Conservation (phyloP, 2,888 invertebrate species). For the Andrena minutula region DNA sequence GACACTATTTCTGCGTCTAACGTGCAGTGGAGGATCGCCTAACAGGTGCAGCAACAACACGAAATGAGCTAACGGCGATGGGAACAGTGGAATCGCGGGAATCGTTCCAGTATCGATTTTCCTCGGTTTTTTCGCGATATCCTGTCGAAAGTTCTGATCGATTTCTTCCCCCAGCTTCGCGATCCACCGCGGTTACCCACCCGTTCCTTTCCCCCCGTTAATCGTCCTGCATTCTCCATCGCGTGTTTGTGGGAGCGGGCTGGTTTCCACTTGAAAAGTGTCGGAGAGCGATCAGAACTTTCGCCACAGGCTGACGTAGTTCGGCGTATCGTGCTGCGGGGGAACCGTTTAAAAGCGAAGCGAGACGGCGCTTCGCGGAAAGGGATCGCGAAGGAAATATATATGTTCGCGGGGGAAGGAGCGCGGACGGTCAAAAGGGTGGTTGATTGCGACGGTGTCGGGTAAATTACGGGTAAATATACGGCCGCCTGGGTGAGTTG, state of each 20-base stretch:
- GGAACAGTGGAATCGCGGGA: no score
- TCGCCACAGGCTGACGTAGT: no score
- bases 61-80: background rate
- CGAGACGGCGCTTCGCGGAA: background rate
- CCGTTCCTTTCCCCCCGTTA: no score
- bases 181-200: no score
- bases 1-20: slow-evolving; percentile 45
- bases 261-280: slow-evolving; percentile 7
- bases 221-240: no score
- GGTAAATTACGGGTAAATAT: slow-evolving; percentile 18
- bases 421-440: slow-evolving; percentile 13
- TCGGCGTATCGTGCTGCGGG: no score
- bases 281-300: background rate
- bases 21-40: slow-evolving; percentile 1
- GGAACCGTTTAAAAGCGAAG: no score
- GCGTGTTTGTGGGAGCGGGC: no score
- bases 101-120: no score
- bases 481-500: slow-evolving; percentile 13
- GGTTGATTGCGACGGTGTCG: slow-evolving; percentile 13
- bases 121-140: no score
- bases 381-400: slow-evolving; percentile 13
- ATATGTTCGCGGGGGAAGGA: background rate
- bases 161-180: no score
- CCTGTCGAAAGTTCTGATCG: no score
- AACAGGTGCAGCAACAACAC: background rate